Evolutionary conservation across 2,888 invertebrate species (phyloP).

Genomic region (Timema podura): DNA sequence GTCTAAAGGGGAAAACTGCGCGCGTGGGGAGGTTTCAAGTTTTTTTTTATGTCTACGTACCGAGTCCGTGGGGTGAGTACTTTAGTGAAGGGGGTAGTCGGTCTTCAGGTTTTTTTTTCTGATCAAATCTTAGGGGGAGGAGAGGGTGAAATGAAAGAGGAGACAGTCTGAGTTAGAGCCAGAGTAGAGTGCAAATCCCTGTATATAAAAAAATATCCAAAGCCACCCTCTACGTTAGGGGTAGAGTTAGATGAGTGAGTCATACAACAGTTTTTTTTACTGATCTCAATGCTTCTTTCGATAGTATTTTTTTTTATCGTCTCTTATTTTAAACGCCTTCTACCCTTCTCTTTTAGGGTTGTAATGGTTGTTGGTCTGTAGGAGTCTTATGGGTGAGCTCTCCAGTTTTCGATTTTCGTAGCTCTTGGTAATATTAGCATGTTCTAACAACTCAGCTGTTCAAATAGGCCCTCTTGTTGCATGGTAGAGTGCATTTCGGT

Average conservation of each 20-base stretch:
- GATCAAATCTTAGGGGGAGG: constrained; percentile 37
- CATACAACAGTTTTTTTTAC: constrained; percentile 24
- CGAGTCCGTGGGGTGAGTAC: constrained; percentile 28
- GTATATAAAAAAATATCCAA: constrained; percentile 29
- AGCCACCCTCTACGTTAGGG: constrained; percentile 20
- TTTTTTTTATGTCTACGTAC: constrained; percentile 29
- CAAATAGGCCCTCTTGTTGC: no score
- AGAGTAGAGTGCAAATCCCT: constrained; percentile 31
- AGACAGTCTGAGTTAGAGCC: constrained; percentile 33
- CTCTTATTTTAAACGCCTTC: no score
- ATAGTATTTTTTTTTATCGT: no score
- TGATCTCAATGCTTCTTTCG: no score
- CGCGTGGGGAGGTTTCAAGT: constrained; percentile 16
- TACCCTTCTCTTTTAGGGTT: no score
- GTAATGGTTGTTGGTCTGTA: no score
- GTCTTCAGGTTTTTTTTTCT: constrained; percentile 32
- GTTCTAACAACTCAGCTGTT: no score
- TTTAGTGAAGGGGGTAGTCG: constrained; percentile 19
- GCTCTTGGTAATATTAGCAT: no score
- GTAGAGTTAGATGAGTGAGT: constrained; percentile 27
- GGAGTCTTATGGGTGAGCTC: no score
- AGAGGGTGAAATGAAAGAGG: constrained; percentile 38
- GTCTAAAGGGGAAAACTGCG: constrained; percentile 46
- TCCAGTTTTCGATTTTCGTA: no score
- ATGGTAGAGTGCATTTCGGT: no score